A percentile compares a stretch with the other conserved stretches of the same genome.
These are phyloP conservation scores for Dermolepida albohirtum DNA, from an alignment of 2,888 invertebrate species.

Conservation along the genomic window DNA sequence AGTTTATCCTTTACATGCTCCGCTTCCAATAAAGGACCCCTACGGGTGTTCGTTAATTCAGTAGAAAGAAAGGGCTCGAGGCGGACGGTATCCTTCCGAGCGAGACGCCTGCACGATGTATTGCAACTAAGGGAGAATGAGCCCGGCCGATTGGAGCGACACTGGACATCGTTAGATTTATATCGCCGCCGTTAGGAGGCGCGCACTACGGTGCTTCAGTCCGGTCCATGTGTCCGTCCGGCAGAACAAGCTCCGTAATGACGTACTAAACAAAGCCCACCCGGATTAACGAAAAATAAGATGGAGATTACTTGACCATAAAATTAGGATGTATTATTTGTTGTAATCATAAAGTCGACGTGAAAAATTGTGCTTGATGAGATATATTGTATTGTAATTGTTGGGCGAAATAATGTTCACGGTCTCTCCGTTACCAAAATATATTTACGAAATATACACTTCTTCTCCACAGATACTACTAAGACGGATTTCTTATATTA, in stretches of 20 bases:
- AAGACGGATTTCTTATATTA: no score
- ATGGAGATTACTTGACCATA: conserved; percentile 33
- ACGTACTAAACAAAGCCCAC: conserved; percentile 37
- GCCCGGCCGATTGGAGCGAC: conserved; percentile 40
- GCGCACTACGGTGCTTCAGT: conserved; percentile 52
- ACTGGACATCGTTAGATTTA: conserved; percentile 54
- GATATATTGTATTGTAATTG: no score
- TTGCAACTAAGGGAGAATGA: conserved; percentile 28
- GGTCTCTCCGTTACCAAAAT: no score
- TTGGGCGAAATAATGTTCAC: no score
- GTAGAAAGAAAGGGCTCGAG: conserved; percentile 29
- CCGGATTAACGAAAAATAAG: conserved; percentile 37
- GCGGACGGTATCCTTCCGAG: conserved; percentile 20
- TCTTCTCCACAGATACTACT: no score
- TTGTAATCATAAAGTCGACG: conserved; percentile 28
- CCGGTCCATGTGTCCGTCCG: background rate
- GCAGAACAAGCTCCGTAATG: conserved; percentile 44
- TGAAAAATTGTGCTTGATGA: conserved; percentile 5
- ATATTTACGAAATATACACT: no score
- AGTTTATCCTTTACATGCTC: conserved; percentile 51
- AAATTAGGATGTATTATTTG: conserved; percentile 36
- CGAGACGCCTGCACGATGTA: conserved; percentile 31
- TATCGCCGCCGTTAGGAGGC: conserved; percentile 53
- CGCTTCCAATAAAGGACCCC: conserved; percentile 44
- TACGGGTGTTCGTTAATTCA: conserved; percentile 42